Conservation (phyloP, 2,888 invertebrate genomes). For the Brachynemurus nebulosus region DNA sequence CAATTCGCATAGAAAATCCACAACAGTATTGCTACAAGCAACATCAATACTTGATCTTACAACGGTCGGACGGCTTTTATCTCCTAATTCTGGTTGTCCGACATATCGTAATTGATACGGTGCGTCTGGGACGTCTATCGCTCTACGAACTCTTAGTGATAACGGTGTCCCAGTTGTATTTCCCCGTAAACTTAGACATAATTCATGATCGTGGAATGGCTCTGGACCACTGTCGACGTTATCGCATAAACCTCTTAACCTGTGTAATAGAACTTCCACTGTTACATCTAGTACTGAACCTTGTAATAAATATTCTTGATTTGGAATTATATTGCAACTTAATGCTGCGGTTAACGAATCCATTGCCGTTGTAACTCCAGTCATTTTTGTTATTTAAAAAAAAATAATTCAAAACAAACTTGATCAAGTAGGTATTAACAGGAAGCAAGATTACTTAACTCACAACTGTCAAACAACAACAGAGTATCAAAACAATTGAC, state of each 20-base stretch:
- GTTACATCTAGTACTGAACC: conserved; percentile 87
- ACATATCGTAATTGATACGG: conserved; percentile 86
- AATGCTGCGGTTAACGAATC: conserved; percentile 66
- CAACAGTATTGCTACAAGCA: conserved; percentile 76
- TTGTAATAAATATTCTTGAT: conserved; percentile 86
- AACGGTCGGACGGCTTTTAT: conserved; percentile 77
- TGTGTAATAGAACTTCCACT: conserved; percentile 79
- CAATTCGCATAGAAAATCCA: conserved; percentile 83
- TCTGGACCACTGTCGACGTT: conserved; percentile 84
- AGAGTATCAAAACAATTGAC: no score
- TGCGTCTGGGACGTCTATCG: conserved; percentile 67
- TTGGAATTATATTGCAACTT: conserved; percentile 76
- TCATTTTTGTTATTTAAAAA: no score
- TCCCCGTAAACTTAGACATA: conserved; percentile 68
- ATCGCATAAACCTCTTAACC: conserved; percentile 83
- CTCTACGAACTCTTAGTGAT: conserved; percentile 68
- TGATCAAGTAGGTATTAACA: no score
- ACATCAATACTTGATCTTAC: conserved; percentile 88
- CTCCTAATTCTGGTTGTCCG: conserved; percentile 80
- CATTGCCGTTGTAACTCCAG: conserved; percentile 46
- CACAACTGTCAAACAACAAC: no score
- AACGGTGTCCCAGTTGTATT: conserved; percentile 48
- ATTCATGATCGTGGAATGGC: conserved; percentile 86
- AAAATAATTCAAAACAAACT: no score
- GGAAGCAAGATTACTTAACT: no score